A percentile compares a stretch with the other conserved stretches of the same genome.
Conservation (phyloP, 2,888 invertebrate species). For the Idaea biselata region DNA sequence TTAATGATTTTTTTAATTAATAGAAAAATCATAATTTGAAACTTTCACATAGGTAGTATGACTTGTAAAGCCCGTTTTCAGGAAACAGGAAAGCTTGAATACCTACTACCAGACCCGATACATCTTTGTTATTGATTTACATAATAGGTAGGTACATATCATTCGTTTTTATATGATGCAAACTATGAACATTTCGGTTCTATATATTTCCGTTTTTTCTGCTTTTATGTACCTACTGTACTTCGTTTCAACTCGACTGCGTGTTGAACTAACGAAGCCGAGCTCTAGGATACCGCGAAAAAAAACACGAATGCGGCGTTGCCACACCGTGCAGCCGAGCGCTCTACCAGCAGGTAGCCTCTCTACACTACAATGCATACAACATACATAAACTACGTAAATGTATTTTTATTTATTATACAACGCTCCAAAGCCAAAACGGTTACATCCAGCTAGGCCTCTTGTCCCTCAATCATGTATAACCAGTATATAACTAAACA, state of each 20-base stretch:
- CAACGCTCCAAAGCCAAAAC: constrained; percentile 60
- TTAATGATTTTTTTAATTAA: too few relatives aligned
- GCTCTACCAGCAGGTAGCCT: constrained; percentile 72
- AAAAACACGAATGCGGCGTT: constrained; percentile 74
- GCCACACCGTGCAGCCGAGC: constrained; percentile 73
- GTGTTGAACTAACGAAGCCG: neutral
- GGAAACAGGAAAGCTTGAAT: too few relatives aligned
- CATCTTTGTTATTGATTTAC: too few relatives aligned
- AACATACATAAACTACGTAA: constrained; percentile 44
- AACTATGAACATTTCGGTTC: too few relatives aligned
- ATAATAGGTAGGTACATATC: too few relatives aligned
- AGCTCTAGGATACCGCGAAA: constrained; percentile 64
- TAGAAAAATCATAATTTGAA: too few relatives aligned
- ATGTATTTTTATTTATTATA: constrained; percentile 44
- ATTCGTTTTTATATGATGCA: too few relatives aligned
- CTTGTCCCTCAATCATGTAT: constrained; percentile 51
- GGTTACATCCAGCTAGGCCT: constrained; percentile 43
- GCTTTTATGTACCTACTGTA: neutral
- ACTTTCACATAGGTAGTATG: too few relatives aligned
- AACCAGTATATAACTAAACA: neutral
- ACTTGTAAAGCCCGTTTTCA: too few relatives aligned
- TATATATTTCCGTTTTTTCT: too few relatives aligned
- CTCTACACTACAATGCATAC: constrained; percentile 58
- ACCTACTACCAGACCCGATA: too few relatives aligned
- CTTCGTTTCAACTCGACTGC: neutral